Conservation (phyloP, 2,797 vertebrate genomes). For the Gymnopithys bicolor region DNA sequence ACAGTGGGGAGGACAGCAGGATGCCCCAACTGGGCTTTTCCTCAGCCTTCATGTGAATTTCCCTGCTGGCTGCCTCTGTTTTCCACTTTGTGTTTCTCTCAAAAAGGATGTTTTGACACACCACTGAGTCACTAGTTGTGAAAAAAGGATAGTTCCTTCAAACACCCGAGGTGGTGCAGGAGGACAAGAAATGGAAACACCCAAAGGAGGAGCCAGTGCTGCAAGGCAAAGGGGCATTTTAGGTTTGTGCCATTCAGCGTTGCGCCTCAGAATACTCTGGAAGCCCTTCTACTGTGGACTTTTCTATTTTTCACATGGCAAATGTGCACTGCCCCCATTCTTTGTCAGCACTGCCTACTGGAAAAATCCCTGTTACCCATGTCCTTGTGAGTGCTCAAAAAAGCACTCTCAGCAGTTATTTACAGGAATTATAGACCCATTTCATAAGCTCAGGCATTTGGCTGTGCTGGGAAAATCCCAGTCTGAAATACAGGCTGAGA, state of each 20-base stretch:
- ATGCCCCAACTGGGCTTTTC: not conserved
- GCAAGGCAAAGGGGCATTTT: not conserved
- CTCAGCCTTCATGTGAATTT: not conserved
- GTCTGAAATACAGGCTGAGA: not conserved
- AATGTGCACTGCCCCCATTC: not conserved
- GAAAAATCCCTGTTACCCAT: not conserved
- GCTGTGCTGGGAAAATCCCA: not conserved
- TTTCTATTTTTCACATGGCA: not conserved
- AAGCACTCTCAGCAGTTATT: not conserved
- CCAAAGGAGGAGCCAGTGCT: not conserved
- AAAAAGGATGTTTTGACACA: not conserved
- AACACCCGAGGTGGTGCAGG: rapidly evolving
- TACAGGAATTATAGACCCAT: not conserved
- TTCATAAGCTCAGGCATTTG: not conserved
- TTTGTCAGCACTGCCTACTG: not conserved
- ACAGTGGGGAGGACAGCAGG: rapidly evolving
- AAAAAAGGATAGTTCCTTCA: not conserved
- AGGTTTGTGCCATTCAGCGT: not conserved
- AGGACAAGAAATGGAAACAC: not conserved
- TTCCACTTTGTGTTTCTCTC: not conserved
- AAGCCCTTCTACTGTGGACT: not conserved
- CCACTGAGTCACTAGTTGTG: not conserved
- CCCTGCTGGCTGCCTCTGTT: not conserved
- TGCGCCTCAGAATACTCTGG: not conserved
- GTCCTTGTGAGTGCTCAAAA: not conserved